Conservation (phyloP, 2,888 invertebrate species). For the Pecten maximus region DNA sequence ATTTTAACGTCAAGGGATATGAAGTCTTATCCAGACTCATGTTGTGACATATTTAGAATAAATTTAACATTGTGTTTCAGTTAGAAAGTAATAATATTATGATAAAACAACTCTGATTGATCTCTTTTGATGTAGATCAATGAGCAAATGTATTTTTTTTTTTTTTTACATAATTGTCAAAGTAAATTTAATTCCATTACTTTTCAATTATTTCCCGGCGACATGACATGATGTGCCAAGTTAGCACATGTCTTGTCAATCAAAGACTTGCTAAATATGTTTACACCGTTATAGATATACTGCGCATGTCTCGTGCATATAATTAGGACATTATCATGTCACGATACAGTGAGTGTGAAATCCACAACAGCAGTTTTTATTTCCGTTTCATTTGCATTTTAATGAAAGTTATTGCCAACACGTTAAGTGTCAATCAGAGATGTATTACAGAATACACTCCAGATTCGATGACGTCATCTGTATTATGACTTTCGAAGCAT, state of each 20-base stretch:
- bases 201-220: background rate
- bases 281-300: background rate
- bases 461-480: background rate
- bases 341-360: background rate
- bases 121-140: background rate
- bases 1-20: background rate
- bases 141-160: background rate
- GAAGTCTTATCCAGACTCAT: background rate
- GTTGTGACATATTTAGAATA: background rate
- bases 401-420: background rate
- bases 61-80: background rate
- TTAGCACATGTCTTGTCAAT: constrained; percentile 16
- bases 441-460: background rate
- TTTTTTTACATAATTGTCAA: background rate
- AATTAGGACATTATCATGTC: background rate
- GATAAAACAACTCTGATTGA: background rate
- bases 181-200: too few relatives aligned
- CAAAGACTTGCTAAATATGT: background rate
- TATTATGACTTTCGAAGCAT: too few relatives aligned
- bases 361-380: background rate
- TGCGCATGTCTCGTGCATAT: background rate
- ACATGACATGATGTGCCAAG: background rate
- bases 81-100: too few relatives aligned
- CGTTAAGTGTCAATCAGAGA: background rate
- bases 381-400: constrained; percentile 14